Conservation (phyloP, 2,797 vertebrate species). For the Argyrosomus regius region DNA sequence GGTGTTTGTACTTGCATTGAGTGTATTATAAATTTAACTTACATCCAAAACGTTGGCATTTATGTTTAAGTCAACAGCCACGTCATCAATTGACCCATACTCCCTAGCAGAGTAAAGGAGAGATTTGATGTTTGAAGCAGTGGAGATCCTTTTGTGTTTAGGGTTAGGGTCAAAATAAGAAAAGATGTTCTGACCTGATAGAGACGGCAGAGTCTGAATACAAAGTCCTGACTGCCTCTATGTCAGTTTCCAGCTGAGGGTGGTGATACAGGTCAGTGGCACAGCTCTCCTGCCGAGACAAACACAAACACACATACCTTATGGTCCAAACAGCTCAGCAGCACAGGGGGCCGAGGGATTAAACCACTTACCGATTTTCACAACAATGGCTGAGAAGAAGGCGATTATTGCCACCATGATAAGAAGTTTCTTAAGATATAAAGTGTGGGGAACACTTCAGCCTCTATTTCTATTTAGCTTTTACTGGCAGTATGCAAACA, state of each 20-base stretch:
- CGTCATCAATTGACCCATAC: conserved; percentile 91
- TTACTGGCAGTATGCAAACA: not conserved
- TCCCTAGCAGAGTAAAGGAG: conserved; percentile 81
- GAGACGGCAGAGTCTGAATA: conserved; percentile 92
- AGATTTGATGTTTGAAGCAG: not conserved
- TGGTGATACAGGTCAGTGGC: conserved; percentile 90
- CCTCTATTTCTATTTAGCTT: not conserved
- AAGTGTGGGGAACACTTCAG: not conserved
- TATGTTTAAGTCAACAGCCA: conserved; percentile 94
- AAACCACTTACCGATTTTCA: conserved; percentile 24
- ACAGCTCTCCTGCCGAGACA: conserved; percentile 87
- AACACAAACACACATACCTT: conserved; percentile 56
- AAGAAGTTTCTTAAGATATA: not conserved
- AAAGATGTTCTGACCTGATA: conserved; percentile 85
- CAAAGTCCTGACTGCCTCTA: conserved; percentile 92
- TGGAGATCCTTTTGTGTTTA: not conserved
- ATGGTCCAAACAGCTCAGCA: conserved; percentile 46
- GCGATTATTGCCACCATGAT: not conserved
- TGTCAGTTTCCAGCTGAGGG: conserved; percentile 92
- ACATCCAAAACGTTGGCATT: conserved; percentile 92
- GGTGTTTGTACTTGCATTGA: not conserved
- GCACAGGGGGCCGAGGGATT: conserved; percentile 32
- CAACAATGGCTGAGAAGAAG: conserved; percentile 3
- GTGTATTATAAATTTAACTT: conserved; percentile 72
- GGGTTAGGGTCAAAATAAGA: not conserved